Evolutionary conservation across 2,888 invertebrate genomes (phyloP), one percentile per base, ranked within the genome.

Genomic region (Heterodera filipjevi): DNA sequence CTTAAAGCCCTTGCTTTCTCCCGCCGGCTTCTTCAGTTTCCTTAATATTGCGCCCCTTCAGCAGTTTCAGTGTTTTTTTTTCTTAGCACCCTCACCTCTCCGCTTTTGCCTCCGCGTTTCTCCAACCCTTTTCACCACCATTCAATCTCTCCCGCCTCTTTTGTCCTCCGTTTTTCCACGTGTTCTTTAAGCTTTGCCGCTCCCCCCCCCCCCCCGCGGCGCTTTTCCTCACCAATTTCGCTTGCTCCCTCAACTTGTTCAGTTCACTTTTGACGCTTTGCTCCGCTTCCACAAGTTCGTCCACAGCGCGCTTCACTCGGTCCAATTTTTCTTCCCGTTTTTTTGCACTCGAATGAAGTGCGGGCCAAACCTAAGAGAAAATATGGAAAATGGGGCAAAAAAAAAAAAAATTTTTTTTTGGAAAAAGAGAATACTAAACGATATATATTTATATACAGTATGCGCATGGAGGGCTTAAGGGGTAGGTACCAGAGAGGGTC

Each of bases 231-330:
- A 84, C 82, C 33, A 64, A 66, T 30, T 77, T 27, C 27, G 73
- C 66, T 82, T 76, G 94, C 3, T 95, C 91, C 88, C 95, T 94
- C 92, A 97, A 93, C 8, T 94, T 92, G 88, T 94, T 94, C 19
- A 98, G 93, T 86, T 93, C 93, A 87, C 94, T 93, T 89, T 96
- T 96, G 0, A 94, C 93, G 72, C 92, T 92, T 84, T 95, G 94
- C 77, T 98, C 91, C 97, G 97, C 98, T 78, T 94, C 93, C 35
- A 94, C 92, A 32, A 97, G 90, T 30, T 86, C 85, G 14, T 78
- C 79, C 79, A 83, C 83, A 49, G 84, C 81, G 59, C 80, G 80
- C 32, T 77, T 77, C 16, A 83, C 85, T 79, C 84, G 84, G n/a
- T 81, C 80, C 12, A 85, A 66, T 6, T 80, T 44, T 64, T 81